phyloP scores from a whole-genome alignment of 2,113 vertebrate genomes.

The Stigmatopora argus region DNA sequence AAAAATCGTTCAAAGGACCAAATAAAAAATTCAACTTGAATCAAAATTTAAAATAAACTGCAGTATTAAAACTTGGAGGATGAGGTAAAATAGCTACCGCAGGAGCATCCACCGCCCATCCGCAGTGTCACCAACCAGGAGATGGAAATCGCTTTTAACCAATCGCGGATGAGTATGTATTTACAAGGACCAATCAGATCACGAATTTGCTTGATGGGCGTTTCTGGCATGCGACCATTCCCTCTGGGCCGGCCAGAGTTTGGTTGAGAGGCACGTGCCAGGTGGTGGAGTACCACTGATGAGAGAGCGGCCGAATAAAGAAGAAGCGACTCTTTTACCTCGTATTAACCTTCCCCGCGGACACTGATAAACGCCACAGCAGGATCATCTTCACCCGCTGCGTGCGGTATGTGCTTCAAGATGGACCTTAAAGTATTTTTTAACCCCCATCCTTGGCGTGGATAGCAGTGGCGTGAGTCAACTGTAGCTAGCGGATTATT shows the following conservation, averaged over 20 bases:
- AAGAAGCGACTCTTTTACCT: conserved; percentile 32
- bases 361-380: conserved; percentile 16
- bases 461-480: conserved; percentile 35
- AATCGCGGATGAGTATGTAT: conserved; percentile 34
- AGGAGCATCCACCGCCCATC: conserved; percentile 12
- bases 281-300: conserved; percentile 69
- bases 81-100: neutral
- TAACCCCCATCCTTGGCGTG: neutral
- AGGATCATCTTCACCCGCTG: conserved; percentile 23
- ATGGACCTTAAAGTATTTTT: neutral
- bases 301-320: conserved; percentile 48
- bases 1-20: neutral
- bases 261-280: conserved; percentile 63
- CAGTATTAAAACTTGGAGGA: neutral
- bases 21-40: neutral
- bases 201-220: conserved; percentile 35
- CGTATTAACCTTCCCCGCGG: conserved; percentile 18
- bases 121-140: conserved; percentile 45
- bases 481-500: conserved; percentile 69
- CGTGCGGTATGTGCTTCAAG: conserved; percentile 52
- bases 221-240: conserved; percentile 30
- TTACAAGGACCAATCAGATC: conserved; percentile 49
- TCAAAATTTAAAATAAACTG: neutral
- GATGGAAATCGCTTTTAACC: conserved; percentile 44
- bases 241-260: conserved; percentile 40